Conservation (phyloP, 2,888 invertebrate species). For the Callinectes sapidus region DNA sequence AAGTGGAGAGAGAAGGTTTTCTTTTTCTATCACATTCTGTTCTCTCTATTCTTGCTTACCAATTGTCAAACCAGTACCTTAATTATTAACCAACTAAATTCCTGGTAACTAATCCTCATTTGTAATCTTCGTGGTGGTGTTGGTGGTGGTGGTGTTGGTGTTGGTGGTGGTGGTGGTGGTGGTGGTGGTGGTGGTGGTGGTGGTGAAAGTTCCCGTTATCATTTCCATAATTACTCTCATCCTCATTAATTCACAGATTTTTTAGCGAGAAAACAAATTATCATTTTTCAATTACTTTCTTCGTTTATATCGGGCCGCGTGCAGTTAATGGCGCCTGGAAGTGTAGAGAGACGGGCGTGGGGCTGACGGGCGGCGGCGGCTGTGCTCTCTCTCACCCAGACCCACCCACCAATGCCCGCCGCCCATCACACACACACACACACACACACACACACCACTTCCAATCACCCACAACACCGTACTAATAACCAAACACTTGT, state of each 20-base stretch:
- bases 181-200: neutral
- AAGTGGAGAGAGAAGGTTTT: too few relatives aligned
- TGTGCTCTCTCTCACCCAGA: neutral
- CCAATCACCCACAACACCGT: too few relatives aligned
- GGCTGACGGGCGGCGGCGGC: neutral
- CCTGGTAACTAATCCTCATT: too few relatives aligned
- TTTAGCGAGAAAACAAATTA: slow-evolving; percentile 1
- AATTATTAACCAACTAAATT: too few relatives aligned
- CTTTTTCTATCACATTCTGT: too few relatives aligned
- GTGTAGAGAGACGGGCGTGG: neutral
- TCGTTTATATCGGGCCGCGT: neutral
- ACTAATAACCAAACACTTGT: too few relatives aligned
- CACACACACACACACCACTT: neutral
- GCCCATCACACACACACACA: neutral
- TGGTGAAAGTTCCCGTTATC: neutral
- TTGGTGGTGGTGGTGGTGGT: neutral
- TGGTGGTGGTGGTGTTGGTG: neutral
- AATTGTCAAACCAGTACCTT: too few relatives aligned
- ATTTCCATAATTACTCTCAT: slow-evolving; percentile 9
- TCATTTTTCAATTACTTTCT: slow-evolving; percentile 20
- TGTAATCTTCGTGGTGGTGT: too few relatives aligned
- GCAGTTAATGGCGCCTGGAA: neutral
- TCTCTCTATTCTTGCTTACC: too few relatives aligned
- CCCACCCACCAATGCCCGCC: neutral
- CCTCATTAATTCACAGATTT: slow-evolving; percentile 8